phyloP scores from a whole-genome alignment of 2,797 vertebrate species.

The Sylvilagus floridanus region DNA sequence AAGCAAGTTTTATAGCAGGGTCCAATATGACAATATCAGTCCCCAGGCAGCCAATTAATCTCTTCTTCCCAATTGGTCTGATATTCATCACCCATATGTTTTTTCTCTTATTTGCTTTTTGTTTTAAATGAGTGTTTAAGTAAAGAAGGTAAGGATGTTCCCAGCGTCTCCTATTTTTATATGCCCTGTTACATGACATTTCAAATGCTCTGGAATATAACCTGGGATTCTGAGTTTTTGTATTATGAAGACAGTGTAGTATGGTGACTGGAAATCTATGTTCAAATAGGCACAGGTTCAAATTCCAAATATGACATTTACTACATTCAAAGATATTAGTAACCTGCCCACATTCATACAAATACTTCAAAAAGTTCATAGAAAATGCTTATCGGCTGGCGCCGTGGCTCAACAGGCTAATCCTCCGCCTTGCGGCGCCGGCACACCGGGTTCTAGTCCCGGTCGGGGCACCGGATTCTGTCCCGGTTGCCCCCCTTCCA shows the following conservation, averaged over 20 bases:
- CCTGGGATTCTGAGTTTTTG: neutral
- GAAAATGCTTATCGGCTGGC: too few species aligned
- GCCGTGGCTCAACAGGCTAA: too few species aligned
- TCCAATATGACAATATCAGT: constrained; percentile 43
- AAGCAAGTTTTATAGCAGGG: constrained; percentile 19
- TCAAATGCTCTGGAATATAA: constrained; percentile 27
- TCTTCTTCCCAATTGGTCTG: neutral
- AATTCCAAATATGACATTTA: constrained; percentile 27
- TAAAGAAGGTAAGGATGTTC: neutral
- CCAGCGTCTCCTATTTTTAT: neutral
- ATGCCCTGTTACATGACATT: neutral
- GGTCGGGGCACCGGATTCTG: too few species aligned
- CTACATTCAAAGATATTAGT: neutral
- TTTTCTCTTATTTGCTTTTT: neutral
- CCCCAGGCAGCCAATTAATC: neutral
- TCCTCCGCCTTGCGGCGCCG: too few species aligned
- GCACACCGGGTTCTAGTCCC: too few species aligned
- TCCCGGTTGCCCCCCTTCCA: too few species aligned
- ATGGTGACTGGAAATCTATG: neutral
- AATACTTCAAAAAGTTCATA: neutral
- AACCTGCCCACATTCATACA: neutral
- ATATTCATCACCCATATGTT: neutral
- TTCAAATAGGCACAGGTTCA: neutral
- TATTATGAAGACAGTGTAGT: neutral
- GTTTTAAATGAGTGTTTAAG: constrained; percentile 3